Percentiles rank a stretch among this genome's conserved stretches.
phyloP scores from a whole-genome alignment of 2,888 invertebrate species.

The Dasypogon diadema region DNA sequence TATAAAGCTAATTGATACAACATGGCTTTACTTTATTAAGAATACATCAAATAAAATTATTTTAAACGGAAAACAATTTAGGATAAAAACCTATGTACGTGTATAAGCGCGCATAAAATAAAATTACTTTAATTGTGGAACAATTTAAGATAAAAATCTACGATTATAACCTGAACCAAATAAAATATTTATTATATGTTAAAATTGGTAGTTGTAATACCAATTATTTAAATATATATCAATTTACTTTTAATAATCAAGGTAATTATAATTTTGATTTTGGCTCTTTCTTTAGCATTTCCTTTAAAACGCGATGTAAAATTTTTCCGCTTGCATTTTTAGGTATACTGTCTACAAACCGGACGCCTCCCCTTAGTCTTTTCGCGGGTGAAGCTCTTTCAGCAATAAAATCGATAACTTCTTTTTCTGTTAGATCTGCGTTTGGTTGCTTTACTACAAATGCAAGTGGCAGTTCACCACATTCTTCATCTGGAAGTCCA shows the following conservation, averaged over 20 bases:
- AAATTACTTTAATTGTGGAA: no score
- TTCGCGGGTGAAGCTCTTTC: conserved; percentile 77
- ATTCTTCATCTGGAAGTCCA: conserved; percentile 78
- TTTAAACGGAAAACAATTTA: no score
- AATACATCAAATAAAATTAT: no score
- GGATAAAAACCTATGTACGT: no score
- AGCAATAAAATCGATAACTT: conserved; percentile 72
- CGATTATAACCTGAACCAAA: no score
- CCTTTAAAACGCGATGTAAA: conserved; percentile 72
- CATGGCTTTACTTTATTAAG: no score
- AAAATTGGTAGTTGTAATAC: no score
- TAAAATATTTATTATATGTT: no score
- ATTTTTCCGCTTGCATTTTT: conserved; percentile 85
- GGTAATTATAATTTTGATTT: conserved; percentile 65
- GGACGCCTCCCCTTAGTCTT: conserved; percentile 79
- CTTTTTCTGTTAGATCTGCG: conserved; percentile 69
- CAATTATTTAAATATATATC: no score
- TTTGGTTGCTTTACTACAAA: conserved; percentile 77
- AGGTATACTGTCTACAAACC: conserved; percentile 80
- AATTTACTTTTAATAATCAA: background rate
- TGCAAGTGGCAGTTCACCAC: conserved; percentile 82
- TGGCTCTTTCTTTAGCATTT: conserved; percentile 62
- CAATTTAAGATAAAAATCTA: no score
- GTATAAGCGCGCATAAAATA: no score
- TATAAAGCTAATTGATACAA: no score